Base-by-base conservation (phyloP, 2,113 vertebrate species). In the Bolborhynchus lineola region DNA sequence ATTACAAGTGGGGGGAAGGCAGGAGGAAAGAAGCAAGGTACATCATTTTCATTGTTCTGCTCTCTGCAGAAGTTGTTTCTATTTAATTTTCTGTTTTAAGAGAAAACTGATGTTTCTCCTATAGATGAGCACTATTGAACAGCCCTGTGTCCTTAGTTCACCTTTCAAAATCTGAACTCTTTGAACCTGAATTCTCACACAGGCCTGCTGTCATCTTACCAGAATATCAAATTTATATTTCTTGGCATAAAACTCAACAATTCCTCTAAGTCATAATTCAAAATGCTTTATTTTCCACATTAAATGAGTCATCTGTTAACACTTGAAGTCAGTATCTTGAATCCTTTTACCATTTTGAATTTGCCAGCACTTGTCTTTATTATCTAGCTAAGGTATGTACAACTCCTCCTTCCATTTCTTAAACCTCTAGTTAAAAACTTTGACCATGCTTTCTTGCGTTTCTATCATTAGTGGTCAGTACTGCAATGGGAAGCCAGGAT, bases 1-100 rank as follows among this genome's bases (percentile, higher is more conserved):
- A 50, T 42, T 42, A 28, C 21, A 63, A 67, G 28, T 44, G 0
- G 1, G 8, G 13, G 4, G 1, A 1, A 1, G 16, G 7, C 13
- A 14, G 23, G 35, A 23, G 20, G 44, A 37, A 26, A 68, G 72
- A 91, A 35, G 3, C 11, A 84, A 82, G 44, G 15, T 68, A 12
- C 2, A 1, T 62, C 19, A 35, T 18, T 62, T 72, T 41, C 6
- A 31, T 41, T 67, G 9, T 86, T 84, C 26, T 59, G 9, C 11
- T 87, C 5, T 92, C 18, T 65, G 13, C 7, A 86, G 49, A 80
- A 59, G 4, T 19, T 80, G 4, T 0, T 25, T 65, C 65, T 57
- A 49, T 77, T 77, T 75, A 53, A n/a, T 71, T 82, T 72, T 77
- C 16, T 50, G 14, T 64, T 78, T 75, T 71, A 71, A 87, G 7